A percentile compares a stretch with the other conserved stretches of the same genome.
Evolutionary conservation across 2,113 vertebrate species (phyloP).

Genomic region (Hemiscyllium ocellatum): DNA sequence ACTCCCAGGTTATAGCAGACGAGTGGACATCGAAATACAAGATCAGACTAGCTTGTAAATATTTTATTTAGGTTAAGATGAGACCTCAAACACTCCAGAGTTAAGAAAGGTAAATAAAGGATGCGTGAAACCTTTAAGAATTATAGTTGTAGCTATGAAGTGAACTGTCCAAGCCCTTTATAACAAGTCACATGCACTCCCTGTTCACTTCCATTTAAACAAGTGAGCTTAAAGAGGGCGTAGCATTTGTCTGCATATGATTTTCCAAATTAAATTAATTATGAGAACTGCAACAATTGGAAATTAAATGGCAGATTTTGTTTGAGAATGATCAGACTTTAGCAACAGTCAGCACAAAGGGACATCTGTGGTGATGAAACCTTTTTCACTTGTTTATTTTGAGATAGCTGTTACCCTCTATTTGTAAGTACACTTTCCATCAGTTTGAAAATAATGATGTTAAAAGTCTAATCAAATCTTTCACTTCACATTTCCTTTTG

Average conservation of each 20-base stretch:
- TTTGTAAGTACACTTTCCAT: not conserved
- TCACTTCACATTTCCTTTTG: not conserved
- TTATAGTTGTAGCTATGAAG: not conserved
- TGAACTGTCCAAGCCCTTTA: not conserved
- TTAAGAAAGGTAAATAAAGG: slow-evolving; percentile 29
- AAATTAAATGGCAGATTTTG: not conserved
- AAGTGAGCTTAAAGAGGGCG: not conserved
- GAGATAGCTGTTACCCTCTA: not conserved
- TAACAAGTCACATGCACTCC: not conserved
- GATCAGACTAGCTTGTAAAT: slow-evolving; percentile 27
- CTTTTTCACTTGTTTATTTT: not conserved
- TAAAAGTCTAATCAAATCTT: not conserved
- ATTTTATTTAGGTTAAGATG: slow-evolving; percentile 20
- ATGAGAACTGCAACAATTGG: slow-evolving; percentile 19
- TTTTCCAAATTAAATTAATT: slow-evolving; percentile 28
- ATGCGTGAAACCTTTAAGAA: slow-evolving; percentile 16
- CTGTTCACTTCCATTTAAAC: not conserved
- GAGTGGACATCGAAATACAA: not conserved
- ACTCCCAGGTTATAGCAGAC: not conserved
- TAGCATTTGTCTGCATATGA: not conserved
- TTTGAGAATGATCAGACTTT: not conserved
- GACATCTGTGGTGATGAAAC: no score
- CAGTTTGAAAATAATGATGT: not conserved
- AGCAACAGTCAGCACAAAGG: no score
- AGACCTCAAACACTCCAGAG: slow-evolving; percentile 18